These are phyloP conservation scores for Pogonomyrmex californicus DNA, from an alignment of 1,140 invertebrate genomes.

Conservation along the genomic window DNA sequence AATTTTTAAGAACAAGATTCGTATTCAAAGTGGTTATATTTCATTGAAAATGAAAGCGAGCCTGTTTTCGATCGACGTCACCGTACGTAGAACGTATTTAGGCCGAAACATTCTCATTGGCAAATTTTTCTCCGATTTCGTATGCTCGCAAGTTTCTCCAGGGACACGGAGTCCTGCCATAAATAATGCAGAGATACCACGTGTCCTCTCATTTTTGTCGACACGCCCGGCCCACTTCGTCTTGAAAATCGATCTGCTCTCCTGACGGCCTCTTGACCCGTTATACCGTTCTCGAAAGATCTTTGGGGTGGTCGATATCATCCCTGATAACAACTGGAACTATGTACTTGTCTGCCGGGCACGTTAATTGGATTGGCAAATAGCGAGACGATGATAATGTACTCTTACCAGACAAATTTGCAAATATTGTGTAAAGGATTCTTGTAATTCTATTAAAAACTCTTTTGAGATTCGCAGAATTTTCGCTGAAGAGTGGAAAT, in stretches of 20 bases:
- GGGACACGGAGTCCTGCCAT: not conserved
- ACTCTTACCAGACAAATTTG: not conserved
- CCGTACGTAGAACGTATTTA: not conserved
- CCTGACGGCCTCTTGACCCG: constrained; percentile 61
- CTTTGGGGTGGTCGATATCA: constrained; percentile 24
- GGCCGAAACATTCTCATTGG: not conserved
- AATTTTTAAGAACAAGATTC: constrained; percentile 21
- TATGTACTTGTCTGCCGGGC: not conserved
- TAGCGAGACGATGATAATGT: constrained; percentile 8
- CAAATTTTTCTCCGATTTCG: not conserved
- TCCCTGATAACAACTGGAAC: constrained; percentile 16
- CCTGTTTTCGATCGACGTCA: not conserved
- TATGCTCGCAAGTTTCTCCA: not conserved
- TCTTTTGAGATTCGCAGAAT: not conserved
- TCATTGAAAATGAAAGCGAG: not conserved
- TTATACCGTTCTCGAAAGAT: constrained; percentile 37
- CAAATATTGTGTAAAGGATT: not conserved
- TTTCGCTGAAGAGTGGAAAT: not conserved
- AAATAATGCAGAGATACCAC: constrained; percentile 44
- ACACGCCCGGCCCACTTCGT: not conserved
- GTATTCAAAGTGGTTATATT: not conserved
- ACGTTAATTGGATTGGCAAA: constrained; percentile 53
- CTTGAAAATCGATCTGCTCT: constrained; percentile 54
- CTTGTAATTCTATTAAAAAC: not conserved
- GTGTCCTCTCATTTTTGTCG: constrained; percentile 42